Evolutionary conservation across 2,797 vertebrate species (phyloP).

Genomic region (Picus viridis): DNA sequence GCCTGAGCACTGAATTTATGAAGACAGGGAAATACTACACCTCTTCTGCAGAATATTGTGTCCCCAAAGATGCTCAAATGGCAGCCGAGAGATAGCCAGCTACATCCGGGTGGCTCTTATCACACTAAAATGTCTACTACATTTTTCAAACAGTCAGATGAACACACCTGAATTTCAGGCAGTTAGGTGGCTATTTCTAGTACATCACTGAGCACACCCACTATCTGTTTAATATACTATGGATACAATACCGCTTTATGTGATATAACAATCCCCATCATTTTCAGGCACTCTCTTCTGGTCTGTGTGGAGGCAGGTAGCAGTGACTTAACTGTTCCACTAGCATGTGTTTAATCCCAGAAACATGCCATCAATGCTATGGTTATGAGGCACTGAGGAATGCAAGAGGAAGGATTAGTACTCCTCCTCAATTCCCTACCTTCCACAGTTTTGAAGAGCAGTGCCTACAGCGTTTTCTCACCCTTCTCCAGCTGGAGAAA

Average conservation of each 20-base stretch:
- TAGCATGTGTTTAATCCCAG: not conserved
- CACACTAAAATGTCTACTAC: not conserved
- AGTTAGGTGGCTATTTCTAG: not conserved
- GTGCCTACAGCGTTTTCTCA: not conserved
- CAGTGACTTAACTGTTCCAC: not conserved
- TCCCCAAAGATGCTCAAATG: not conserved
- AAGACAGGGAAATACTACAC: not conserved
- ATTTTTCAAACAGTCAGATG: not conserved
- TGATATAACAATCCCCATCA: not conserved
- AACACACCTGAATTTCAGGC: not conserved
- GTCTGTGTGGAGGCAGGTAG: not conserved
- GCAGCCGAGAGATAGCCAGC: not conserved
- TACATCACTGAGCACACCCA: not conserved
- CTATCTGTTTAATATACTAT: not conserved
- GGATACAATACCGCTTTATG: not conserved
- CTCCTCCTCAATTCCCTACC: not conserved
- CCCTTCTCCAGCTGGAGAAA: not conserved
- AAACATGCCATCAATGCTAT: rapidly evolving
- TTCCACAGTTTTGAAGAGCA: not conserved
- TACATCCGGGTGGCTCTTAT: not conserved
- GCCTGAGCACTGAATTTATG: not conserved
- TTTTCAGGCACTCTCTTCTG: not conserved
- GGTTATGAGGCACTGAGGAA: not conserved
- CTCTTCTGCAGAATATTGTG: not conserved
- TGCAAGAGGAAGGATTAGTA: not conserved